Base-by-base conservation (phyloP, 30 jellyfish, hydroid and myxozoan species). In the Hydractinia echinata region DNA sequence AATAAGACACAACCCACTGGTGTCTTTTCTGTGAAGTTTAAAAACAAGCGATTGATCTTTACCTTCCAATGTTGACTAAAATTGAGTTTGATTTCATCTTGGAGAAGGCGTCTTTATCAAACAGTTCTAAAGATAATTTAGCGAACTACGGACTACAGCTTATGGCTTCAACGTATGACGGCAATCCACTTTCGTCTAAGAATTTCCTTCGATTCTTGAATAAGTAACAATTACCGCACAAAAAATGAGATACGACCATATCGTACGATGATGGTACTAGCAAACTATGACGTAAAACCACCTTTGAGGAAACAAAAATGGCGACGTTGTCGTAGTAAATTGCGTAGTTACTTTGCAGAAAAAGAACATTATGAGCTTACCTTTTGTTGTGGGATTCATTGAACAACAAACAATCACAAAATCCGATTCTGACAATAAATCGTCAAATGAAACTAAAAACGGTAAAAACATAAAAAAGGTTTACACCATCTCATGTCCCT, bases 31-130 rank as follows among this genome's bases (percentile, higher is more conserved):
- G 10, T 4, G 53, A 10, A 73, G 1, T n/a, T 20, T 0, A 68
- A 15, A 11, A 15, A 30, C 15, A 72, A n/a, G 51, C 55, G 4
- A 39, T 56, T 7, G 15, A 61, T 90, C 4, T 5, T 81, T 91
- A 91, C 79, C 44, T 30, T 61, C 97, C 86, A 9, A 83, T 85
- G 51, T 89, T 89, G 88, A 89, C 79, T 60, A 89, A 76, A 19
- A 89, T 89, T 55, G 97, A 85, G 9, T 84, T 53, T 18, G 76
- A 60, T 64, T 89, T 89, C 97, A 89, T 89, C 72, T 89, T 89
- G 8, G 86, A 48, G 64, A 89, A 89, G 8, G 85, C 95, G 30
- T 73, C 87, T 76, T 81, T 84, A 84, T 89, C 70, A 73, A 89
- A 89, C 85, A 89, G 61, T 8, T 88, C 97, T 89, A 44, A 66